Evolutionary conservation across 2,888 invertebrate species (phyloP), one percentile per base, ranked within the genome.

Genomic region (Pammene aurita): DNA sequence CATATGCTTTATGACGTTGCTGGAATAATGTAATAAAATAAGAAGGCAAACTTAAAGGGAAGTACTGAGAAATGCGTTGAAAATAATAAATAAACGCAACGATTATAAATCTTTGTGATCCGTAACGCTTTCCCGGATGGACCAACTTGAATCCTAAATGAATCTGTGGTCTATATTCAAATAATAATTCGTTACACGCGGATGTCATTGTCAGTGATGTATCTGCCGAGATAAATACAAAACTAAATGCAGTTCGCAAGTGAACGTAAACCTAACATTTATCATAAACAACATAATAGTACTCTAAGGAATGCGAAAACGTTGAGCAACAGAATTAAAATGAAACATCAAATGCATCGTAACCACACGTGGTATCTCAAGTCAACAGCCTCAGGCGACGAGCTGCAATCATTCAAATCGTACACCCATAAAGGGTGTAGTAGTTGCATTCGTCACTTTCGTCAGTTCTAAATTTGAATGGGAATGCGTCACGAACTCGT

Each of bases 1-100:
- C 62, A 56, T 67, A 62, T 62, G 62, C 50, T 62, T 62, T 18
- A 50, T 52, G 62, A 26, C n/a, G 62, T 62, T 52, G 41, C 50
- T 52, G 26, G 52, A n/a, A 62, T 41, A 52, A 62, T 41, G 62
- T 52, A 41, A 62, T 62, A 62, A 62, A 62, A 62, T 62, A 62
- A 62, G 50, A 52, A 13, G 41, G 52, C 38, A 41, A 18, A 9
- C 52, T 26, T 41, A 26, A 62, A 50, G 38, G 62, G 50, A 52
- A 52, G 48, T n/a, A 9, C 5, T 18, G 18, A 18, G 26, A 35
- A n/a, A 62, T 26, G 52, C 35, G 60, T 10, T 44, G 6, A 26
- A 46, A 58, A 44, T 44, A 61, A n/a, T n/a, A n/a, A 60, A 60
- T 14, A 18, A 46, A 50, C 35, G 26, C 26, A 13, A 7, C 18